These are phyloP conservation scores for Spheniscus humboldti DNA, from an alignment of 2,797 vertebrate species.

Conservation along the genomic window DNA sequence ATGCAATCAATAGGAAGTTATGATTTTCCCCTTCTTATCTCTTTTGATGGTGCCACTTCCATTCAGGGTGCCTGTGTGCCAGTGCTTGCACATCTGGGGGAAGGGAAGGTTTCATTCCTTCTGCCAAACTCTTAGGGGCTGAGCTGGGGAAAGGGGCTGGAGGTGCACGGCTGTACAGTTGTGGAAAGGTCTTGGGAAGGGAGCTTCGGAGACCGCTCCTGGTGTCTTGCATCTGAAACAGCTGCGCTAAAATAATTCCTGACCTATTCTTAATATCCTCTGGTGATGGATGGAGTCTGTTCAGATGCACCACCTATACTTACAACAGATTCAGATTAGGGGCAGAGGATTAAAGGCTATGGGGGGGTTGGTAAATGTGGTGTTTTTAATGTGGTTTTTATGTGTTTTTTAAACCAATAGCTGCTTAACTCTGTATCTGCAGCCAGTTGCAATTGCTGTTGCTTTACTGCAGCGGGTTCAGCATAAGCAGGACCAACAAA, in stretches of 20 bases:
- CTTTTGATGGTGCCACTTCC: background rate
- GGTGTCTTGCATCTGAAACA: background rate
- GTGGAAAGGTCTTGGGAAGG: background rate
- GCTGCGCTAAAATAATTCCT: background rate
- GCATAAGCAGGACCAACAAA: background rate
- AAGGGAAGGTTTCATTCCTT: background rate
- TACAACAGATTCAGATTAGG: background rate
- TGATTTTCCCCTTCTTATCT: background rate
- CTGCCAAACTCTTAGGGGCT: background rate
- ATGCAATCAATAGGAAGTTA: background rate
- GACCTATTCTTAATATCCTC: background rate
- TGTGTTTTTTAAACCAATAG: background rate
- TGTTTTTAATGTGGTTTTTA: background rate
- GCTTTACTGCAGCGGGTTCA: background rate
- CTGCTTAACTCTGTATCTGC: background rate
- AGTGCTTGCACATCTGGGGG: rapidly evolving
- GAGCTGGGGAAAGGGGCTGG: background rate
- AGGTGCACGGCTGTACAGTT: rapidly evolving
- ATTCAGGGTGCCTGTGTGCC: background rate
- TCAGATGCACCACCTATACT: background rate
- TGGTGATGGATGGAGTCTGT: rapidly evolving
- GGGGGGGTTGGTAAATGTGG: background rate
- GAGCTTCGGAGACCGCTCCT: background rate
- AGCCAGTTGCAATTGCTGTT: background rate
- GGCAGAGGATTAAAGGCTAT: background rate